phyloP scores from a whole-genome alignment of 2,113 vertebrate genomes.

The Chiloscyllium plagiosum region DNA sequence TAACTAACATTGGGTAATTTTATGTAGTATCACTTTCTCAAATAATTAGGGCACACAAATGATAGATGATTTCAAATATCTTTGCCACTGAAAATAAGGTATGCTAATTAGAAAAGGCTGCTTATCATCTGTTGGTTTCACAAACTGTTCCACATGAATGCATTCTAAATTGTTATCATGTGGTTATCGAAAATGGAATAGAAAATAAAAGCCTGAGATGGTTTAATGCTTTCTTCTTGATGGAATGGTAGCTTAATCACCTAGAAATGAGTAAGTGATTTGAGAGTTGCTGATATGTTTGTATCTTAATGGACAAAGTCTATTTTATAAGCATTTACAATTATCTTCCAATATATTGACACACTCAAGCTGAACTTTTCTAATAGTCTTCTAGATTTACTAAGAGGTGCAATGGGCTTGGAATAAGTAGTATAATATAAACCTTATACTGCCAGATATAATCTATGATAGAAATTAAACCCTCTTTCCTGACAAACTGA shows the following conservation, averaged over 20 bases:
- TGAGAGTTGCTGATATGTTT: conserved; percentile 20
- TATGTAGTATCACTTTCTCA: background rate
- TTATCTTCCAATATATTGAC: conserved; percentile 4
- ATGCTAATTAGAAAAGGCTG: background rate
- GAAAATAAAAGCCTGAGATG: conserved; percentile 8
- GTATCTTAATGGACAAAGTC: background rate
- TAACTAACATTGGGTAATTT: background rate
- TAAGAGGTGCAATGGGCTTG: background rate
- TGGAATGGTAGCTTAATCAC: conserved; percentile 1
- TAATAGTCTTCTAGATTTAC: conserved; percentile 17
- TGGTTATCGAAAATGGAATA: background rate
- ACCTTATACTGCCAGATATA: conserved; percentile 20
- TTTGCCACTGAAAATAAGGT: background rate
- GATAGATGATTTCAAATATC: background rate
- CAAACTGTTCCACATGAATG: background rate
- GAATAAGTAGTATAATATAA: background rate
- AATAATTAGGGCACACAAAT: background rate
- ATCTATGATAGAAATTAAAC: background rate
- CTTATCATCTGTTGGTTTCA: background rate
- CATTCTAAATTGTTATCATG: conserved; percentile 4
- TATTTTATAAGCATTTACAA: background rate
- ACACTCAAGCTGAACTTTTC: background rate
- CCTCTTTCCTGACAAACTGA: background rate
- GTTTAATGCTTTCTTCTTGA: background rate
- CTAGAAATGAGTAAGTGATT: background rate